phyloP scores from a whole-genome alignment of 2,888 invertebrate genomes.

The Branchinecta sandiegonensis region DNA sequence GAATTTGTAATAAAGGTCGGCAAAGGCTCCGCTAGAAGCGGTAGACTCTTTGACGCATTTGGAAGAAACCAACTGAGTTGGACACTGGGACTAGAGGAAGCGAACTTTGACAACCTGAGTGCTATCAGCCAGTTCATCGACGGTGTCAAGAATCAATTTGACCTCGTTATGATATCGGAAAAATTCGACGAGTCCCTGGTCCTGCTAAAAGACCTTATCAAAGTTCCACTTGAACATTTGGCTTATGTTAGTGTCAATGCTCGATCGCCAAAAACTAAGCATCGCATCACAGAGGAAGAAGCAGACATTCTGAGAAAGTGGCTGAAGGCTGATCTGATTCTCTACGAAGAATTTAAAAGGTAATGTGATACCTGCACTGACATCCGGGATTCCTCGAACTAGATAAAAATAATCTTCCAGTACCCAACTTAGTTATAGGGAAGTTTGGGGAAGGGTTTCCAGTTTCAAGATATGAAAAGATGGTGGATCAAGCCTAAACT shows the following conservation, averaged over 20 bases:
- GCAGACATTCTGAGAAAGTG: background rate
- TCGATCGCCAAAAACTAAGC: background rate
- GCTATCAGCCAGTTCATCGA: background rate
- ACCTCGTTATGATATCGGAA: conserved; percentile 10
- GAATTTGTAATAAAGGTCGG: background rate
- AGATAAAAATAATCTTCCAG: too few species aligned
- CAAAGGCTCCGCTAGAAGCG: background rate
- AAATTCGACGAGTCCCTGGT: background rate
- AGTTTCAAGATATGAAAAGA: too few species aligned
- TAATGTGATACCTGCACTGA: background rate
- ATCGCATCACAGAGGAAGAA: background rate
- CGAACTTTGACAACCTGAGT: background rate
- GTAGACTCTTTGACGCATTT: background rate
- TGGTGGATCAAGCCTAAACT: too few species aligned
- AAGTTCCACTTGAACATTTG: background rate
- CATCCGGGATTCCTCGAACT: too few species aligned
- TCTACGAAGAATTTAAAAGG: background rate
- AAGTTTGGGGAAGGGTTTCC: too few species aligned
- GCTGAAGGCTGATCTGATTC: background rate
- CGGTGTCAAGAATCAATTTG: background rate
- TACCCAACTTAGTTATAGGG: too few species aligned
- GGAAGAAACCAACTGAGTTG: conserved; percentile 2
- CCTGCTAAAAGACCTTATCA: background rate
- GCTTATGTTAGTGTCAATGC: background rate
- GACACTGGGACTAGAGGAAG: background rate